phyloP scores from a whole-genome alignment of 2,113 vertebrate genomes.

The Poeciliopsis turrubarensis region DNA sequence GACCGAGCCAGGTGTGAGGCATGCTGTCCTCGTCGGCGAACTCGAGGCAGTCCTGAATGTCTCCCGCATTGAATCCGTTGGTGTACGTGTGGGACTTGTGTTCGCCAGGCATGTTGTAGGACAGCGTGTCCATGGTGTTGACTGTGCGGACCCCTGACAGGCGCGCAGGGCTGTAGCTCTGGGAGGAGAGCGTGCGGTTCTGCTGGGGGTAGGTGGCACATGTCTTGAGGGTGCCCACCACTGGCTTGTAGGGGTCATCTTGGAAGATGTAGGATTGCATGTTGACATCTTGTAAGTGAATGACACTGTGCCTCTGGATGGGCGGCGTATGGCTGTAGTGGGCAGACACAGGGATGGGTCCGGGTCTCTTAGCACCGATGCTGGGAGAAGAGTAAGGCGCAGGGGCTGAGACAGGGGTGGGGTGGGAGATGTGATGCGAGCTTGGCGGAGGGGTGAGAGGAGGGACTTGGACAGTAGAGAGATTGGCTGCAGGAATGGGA shows the following conservation, averaged over 20 bases:
- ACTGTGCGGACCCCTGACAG: constrained; percentile 87
- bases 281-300: constrained; percentile 91
- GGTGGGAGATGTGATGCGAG: constrained; percentile 58
- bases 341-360: constrained; percentile 85
- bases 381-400: constrained; percentile 86
- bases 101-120: constrained; percentile 87
- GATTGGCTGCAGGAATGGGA: constrained; percentile 77
- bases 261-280: constrained; percentile 88
- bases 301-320: constrained; percentile 93
- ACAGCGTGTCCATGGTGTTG: constrained; percentile 85
- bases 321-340: constrained; percentile 96
- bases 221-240: constrained; percentile 90
- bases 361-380: constrained; percentile 83
- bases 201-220: constrained; percentile 98
- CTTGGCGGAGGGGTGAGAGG: constrained; percentile 62
- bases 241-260: constrained; percentile 87
- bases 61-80: constrained; percentile 87
- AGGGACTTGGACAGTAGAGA: constrained; percentile 54
- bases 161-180: constrained; percentile 94
- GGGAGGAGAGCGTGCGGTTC: constrained; percentile 95
- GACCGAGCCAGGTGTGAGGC: constrained; percentile 85
- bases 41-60: constrained; percentile 89
- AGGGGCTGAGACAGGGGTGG: constrained; percentile 50
- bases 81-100: constrained; percentile 96
- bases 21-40: constrained; percentile 90